A percentile compares a stretch with the other conserved stretches of the same genome.
phyloP scores from a whole-genome alignment of 2,888 invertebrate species.

The Melinopterus prodromus region DNA sequence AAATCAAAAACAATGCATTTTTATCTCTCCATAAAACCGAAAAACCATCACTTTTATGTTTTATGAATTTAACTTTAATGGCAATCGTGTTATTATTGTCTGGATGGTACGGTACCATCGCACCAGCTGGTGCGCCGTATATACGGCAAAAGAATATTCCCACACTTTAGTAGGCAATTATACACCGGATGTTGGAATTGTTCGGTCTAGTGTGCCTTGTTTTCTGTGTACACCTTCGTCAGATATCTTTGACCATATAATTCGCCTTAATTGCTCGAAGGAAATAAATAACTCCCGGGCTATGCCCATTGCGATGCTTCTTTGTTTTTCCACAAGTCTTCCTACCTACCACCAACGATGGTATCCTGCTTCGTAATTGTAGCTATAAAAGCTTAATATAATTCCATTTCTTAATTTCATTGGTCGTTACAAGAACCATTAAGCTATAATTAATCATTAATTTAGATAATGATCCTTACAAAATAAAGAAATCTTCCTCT shows the following conservation, averaged over 20 bases:
- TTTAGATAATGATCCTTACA: too few species aligned
- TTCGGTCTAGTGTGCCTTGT: slow-evolving; percentile 32
- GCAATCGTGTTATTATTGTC: background rate
- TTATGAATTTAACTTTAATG: background rate
- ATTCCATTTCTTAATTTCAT: too few species aligned
- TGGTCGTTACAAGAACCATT: too few species aligned
- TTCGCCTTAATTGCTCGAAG: slow-evolving; percentile 17
- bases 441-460: too few species aligned
- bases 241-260: slow-evolving; percentile 31
- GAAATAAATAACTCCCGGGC: slow-evolving; percentile 16
- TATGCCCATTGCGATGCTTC: background rate
- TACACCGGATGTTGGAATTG: slow-evolving; percentile 43
- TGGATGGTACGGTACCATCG: slow-evolving; percentile 8
- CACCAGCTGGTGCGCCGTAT: slow-evolving; percentile 11
- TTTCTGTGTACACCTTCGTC: slow-evolving; percentile 26
- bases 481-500: too few species aligned
- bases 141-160: slow-evolving; percentile 39
- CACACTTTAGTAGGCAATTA: slow-evolving; percentile 43
- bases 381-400: too few species aligned
- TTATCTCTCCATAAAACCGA: background rate
- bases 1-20: background rate
- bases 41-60: background rate
- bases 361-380: too few species aligned
- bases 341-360: background rate
- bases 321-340: background rate